Evolutionary conservation across 2,888 invertebrate genomes (phyloP), one percentile per base, ranked within the genome.

Genomic region (Anagyrus pseudococci): DNA sequence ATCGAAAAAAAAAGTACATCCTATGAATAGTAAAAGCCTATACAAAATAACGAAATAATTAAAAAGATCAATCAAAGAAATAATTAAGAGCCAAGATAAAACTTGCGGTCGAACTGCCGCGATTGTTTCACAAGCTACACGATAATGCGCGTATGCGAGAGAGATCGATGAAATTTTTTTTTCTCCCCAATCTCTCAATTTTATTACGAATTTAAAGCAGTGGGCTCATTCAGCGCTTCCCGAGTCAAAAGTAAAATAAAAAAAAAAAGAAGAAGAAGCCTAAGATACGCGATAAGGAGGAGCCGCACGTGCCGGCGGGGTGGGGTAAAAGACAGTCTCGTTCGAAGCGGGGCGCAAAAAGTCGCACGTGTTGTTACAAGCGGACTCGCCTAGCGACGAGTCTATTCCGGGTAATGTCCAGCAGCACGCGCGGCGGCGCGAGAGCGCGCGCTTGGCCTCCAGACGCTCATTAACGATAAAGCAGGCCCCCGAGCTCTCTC

Each of bases 331-430:
- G n/a, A n/a, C n/a, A n/a, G n/a, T n/a, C n/a, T n/a, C n/a, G n/a
- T n/a, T n/a, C n/a, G n/a, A n/a, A n/a, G n/a, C n/a, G n/a, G n/a
- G 52, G 55, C 49, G 44, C 22, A 19, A 20, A 50, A 29, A 26
- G 29, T 22, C 49, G 23, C 60, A 49, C 55, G 60, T 55, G 60
- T 48, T 49, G 47, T 55, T 55, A 19, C 54, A 19, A 26, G 4
- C 3, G 33, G 2, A 37, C 15, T 13, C 2, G 10, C 10, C 3
- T 15, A 37, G 2, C 33, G 8, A 15, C 10, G 33, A 37, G 33
- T 15, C 10, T 13, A 37, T 10, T 15, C 15, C 33, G 33, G 13
- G 33, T 37, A 13, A 37, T 37, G 10, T 25, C 13, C 10, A 10
- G 7, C 22, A 19, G 10, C 4, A 2, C 23, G 29, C 33, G 1